Evolutionary conservation across 2,888 invertebrate genomes (phyloP).

Genomic region (Limnephilus marmoratus): DNA sequence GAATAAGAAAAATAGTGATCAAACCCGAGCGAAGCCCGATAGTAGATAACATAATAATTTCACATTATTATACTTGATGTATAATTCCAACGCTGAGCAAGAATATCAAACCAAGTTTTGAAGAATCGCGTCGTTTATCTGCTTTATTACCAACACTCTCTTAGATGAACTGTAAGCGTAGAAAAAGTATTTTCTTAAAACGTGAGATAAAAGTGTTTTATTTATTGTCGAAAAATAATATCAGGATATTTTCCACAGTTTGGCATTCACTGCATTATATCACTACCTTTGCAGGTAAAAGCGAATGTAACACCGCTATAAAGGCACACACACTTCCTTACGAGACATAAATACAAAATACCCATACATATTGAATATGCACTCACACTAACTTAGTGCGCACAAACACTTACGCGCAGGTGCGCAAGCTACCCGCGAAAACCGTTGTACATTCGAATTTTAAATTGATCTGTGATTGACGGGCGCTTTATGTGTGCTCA

Average conservation of each 20-base stretch:
- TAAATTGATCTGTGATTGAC: slow-evolving; percentile 37
- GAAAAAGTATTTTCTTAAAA: not conserved
- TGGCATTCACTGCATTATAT: not conserved
- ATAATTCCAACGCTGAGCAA: not conserved
- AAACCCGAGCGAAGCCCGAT: not conserved
- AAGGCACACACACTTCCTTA: not conserved
- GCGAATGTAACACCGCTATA: not conserved
- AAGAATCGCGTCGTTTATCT: not conserved
- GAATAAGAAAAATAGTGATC: not conserved
- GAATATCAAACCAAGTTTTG: not conserved
- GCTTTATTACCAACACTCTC: not conserved
- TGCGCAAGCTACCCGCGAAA: slow-evolving; percentile 28
- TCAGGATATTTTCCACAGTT: not conserved
- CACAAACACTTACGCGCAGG: not conserved
- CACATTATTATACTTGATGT: not conserved
- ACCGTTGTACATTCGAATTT: slow-evolving; percentile 46
- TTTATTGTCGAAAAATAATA: not conserved
- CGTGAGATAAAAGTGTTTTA: not conserved
- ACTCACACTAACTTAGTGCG: not conserved
- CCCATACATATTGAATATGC: not conserved
- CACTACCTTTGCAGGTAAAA: not conserved
- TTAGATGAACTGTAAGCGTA: not conserved
- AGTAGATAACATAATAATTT: not conserved
- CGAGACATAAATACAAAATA: not conserved
- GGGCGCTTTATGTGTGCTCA: slow-evolving; percentile 37